Base-by-base conservation (phyloP, 2,888 invertebrate species). In the Morinoia aosen region DNA sequence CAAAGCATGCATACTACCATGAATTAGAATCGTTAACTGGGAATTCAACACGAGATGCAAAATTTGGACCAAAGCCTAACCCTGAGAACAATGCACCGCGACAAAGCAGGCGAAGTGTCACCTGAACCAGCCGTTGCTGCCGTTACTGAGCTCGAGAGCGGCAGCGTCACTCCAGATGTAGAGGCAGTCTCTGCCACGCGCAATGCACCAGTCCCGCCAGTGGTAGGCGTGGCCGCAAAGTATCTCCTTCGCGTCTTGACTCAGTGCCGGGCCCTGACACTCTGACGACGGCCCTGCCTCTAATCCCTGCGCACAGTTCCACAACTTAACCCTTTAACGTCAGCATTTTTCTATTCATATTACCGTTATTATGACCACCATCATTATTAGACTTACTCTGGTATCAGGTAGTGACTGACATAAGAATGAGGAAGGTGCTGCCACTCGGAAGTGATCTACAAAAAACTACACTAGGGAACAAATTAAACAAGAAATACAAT, bases 141-240 rank as follows among this genome's bases (percentile, higher is more conserved):
- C 99, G 97, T 99, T 99, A 94, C 99, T 99, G 95, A 99, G 98
- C 97, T 99, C 99, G 88, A 99, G 97, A 56, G 99, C 99, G 16
- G 99, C 99, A 1, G 99, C 99, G 97, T 99, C 99, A 95, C 99
- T 99, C 99, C 99, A 99, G 97, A 99, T 98, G 97, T 99, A 99
- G n/a, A 99, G 98, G 97, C 99, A 99, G 98, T 99, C 99, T n/a
- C 99, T 98, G 8, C 99, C 99, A 96, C 99, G 98, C 97, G 98
- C 99, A 97, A 99, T 98, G 97, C 99, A 99, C 99, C 99, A 99
- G 97, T 99, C 99, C 97, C 98, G 98, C 99, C 99, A 99, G 97
- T 99, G 98, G 97, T 99, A 99, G 0, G 99, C 99, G 97, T 98
- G 98, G 93, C 99, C 99, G 96, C 98, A 98, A 88, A 98, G 97